phyloP scores from a whole-genome alignment of 2,888 invertebrate genomes.

The Caenorhabditis plicata region DNA sequence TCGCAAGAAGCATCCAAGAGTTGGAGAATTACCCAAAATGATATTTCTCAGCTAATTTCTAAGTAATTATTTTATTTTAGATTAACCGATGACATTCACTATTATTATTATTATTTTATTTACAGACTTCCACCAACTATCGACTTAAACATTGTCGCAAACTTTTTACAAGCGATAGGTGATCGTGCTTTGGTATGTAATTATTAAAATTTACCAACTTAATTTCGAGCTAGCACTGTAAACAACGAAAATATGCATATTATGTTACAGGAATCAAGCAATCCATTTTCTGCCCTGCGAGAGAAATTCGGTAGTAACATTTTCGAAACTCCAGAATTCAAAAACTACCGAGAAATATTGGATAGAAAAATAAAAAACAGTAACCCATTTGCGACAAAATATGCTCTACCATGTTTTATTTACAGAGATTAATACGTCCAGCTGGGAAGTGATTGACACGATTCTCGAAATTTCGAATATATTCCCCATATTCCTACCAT shows the following conservation, averaged over 20 bases:
- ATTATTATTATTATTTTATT: too few species aligned
- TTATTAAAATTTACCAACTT: neutral
- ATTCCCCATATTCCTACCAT: neutral
- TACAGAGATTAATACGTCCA: neutral
- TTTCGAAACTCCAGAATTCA: neutral
- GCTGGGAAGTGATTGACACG: neutral
- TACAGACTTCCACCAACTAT: too few species aligned
- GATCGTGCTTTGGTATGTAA: constrained; percentile 9
- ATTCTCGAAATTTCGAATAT: neutral
- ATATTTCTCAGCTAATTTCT: too few species aligned
- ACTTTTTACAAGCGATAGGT: neutral
- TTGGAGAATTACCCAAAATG: neutral
- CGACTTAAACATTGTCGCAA: constrained; percentile 3
- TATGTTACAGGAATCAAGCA: neutral
- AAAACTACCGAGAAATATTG: neutral
- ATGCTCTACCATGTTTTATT: too few species aligned
- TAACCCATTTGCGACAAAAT: too few species aligned
- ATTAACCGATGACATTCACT: too few species aligned
- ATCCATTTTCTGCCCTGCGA: neutral
- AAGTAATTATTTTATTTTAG: too few species aligned
- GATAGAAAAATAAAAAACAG: neutral
- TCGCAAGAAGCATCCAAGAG: too few species aligned
- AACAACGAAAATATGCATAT: neutral
- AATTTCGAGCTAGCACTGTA: neutral
- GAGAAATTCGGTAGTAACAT: neutral